These are phyloP conservation scores for Bungarus multicinctus DNA, from an alignment of 2,113 vertebrate species.

Conservation along the genomic window DNA sequence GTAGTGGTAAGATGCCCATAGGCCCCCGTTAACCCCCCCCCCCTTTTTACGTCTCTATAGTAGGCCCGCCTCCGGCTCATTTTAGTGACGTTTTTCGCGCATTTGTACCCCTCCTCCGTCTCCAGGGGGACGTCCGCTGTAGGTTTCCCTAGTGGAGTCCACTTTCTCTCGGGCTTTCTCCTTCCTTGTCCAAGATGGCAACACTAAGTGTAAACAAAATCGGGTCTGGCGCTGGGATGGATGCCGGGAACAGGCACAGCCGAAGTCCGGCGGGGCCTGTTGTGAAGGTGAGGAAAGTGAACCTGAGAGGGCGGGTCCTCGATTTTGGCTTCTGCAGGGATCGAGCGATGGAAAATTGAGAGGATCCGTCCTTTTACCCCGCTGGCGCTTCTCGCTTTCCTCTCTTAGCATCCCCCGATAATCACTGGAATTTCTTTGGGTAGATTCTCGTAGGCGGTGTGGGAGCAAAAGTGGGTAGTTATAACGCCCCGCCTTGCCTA, in stretches of 20 bases:
- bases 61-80: too few species aligned
- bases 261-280: constrained; percentile 61
- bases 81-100: background rate
- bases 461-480: background rate
- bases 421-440: background rate
- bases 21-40: background rate
- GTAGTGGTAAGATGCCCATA: background rate
- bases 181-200: constrained; percentile 73
- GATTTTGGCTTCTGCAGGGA: background rate
- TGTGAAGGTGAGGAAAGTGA: constrained; percentile 80
- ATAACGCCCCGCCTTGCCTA: too few species aligned
- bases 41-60: background rate
- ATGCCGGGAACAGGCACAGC: constrained; percentile 74
- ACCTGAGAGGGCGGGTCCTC: background rate
- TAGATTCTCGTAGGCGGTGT: background rate
- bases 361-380: background rate
- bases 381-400: too few species aligned
- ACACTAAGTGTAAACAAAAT: constrained; percentile 78
- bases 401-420: background rate
- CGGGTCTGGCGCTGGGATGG: constrained; percentile 66
- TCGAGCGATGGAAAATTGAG: background rate
- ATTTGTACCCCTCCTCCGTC: background rate
- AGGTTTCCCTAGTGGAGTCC: background rate
- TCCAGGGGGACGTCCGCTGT: background rate
- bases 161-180: background rate